Evolutionary conservation across 2,113 vertebrate species (phyloP).

Genomic region (Menidia beryllina): DNA sequence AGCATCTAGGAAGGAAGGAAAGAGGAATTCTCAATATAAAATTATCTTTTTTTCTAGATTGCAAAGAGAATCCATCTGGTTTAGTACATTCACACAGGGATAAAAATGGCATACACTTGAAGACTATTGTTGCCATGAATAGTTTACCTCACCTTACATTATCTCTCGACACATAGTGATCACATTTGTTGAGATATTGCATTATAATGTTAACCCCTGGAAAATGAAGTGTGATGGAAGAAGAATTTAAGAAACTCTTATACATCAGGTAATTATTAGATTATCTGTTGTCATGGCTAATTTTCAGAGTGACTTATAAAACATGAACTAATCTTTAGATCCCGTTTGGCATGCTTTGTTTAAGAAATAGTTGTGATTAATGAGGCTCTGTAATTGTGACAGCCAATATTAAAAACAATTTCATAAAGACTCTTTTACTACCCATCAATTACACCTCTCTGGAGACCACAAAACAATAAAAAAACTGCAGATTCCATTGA

Average conservation of each 20-base stretch:
- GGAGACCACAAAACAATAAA: slow-evolving; percentile 12
- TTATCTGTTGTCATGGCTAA: slow-evolving; percentile 23
- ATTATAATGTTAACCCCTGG: slow-evolving; percentile 19
- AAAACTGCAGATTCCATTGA: slow-evolving; percentile 9
- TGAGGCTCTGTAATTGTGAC: slow-evolving; percentile 26
- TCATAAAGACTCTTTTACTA: slow-evolving; percentile 24
- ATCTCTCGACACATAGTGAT: slow-evolving; percentile 55
- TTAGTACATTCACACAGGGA: slow-evolving; percentile 38
- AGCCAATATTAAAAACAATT: slow-evolving; percentile 38
- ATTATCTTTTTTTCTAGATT: slow-evolving; percentile 28
- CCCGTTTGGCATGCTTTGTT: slow-evolving; percentile 12
- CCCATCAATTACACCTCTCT: slow-evolving; percentile 12
- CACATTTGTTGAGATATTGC: no score
- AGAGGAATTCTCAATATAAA: slow-evolving; percentile 42
- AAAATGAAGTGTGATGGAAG: no score
- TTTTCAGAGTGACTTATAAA: slow-evolving; percentile 44
- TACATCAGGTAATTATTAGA: slow-evolving; percentile 33
- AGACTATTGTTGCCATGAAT: slow-evolving; percentile 50
- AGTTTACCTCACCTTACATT: slow-evolving; percentile 66
- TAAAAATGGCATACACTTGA: slow-evolving; percentile 69
- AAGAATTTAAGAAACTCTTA: no score
- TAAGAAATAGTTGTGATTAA: slow-evolving; percentile 21
- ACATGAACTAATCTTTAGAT: slow-evolving; percentile 52
- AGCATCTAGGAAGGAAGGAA: slow-evolving; percentile 44
- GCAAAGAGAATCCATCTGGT: slow-evolving; percentile 62